Evolutionary conservation across 2,113 vertebrate species (phyloP), one percentile per base, ranked within the genome.

Genomic region (Ivindomyrus marchei): DNA sequence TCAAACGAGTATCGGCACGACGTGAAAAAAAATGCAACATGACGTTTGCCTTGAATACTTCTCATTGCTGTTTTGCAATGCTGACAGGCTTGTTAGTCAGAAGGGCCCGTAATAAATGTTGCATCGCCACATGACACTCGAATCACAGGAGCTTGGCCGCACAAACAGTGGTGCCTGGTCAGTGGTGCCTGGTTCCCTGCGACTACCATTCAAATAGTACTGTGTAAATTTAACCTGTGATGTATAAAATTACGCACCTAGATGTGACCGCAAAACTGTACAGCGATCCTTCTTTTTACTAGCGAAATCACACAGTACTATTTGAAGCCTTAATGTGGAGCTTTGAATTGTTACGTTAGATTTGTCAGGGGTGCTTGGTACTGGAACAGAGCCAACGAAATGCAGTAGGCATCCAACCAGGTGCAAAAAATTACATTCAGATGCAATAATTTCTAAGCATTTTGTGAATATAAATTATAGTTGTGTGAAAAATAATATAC

Each of bases 181-280:
- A 89, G 90, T 17, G 83, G 93, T 93, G 94, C 92, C 93, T 93
- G 93, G 93, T 8, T 91, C 92, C 58, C 88, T 13, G 56, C 86
- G 91, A 89, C 92, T 90, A 91, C 80, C 50, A 17, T 77, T 90
- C 15, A 80, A 80, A 17, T 66, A 89, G 15, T 52, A 31, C 13
- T 77, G 66, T 52, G 62, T 77, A 15, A 19, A 80, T 36, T 17
- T 17, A 15, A 24, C 9, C 11, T 17, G 10, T 31, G 62, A 31
- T 70, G 62, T 31, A 70, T 31, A 70, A 31, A 27, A 13, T 13
- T 70, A 31, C 3, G n/a, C 62, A 70, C 62, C n/a, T 70, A 31
- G 31, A 70, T 31, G 10, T 70, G 10, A 13, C 62, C 4, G 56
- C 24, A n/a, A n/a, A 66, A 27, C 9, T 66, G 58, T 66, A 66